Evolutionary conservation across 2,797 vertebrate species (phyloP).

Genomic region (Pristis pectinata): DNA sequence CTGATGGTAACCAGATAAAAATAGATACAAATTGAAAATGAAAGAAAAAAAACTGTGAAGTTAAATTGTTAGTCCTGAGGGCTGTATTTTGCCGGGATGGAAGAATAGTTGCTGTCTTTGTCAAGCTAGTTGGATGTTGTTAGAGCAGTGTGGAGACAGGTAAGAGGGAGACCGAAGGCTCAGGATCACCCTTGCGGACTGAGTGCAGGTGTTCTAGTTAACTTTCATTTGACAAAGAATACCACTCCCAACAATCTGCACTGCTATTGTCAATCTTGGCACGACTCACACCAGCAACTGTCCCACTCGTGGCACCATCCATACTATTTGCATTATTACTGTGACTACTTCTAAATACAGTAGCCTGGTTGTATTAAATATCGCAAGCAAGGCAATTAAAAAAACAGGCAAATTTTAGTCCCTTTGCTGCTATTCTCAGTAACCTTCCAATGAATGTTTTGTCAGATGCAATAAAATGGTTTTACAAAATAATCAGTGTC

Average conservation of each 20-base stretch:
- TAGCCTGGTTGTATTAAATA: neutral
- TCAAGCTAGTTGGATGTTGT: too few relatives aligned
- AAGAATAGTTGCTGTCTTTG: too few relatives aligned
- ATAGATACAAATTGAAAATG: too few relatives aligned
- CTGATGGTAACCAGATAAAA: too few relatives aligned
- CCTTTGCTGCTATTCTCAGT: neutral
- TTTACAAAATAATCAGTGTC: neutral
- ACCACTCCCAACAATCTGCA: neutral
- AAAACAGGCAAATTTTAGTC: neutral
- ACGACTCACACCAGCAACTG: too few relatives aligned
- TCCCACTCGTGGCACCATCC: neutral
- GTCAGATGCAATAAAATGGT: neutral
- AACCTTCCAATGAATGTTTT: neutral
- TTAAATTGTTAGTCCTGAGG: too few relatives aligned
- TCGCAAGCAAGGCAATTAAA: neutral
- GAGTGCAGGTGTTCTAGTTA: neutral
- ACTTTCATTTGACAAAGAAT: neutral
- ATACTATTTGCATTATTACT: neutral
- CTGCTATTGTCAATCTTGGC: too few relatives aligned
- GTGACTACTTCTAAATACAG: neutral
- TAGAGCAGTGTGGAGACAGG: too few relatives aligned
- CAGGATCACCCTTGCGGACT: too few relatives aligned
- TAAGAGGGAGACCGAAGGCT: too few relatives aligned
- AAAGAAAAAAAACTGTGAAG: too few relatives aligned
- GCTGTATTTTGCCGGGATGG: too few relatives aligned